Conservation (phyloP, 2,113 vertebrate genomes). For the Diglossa brunneiventris region DNA sequence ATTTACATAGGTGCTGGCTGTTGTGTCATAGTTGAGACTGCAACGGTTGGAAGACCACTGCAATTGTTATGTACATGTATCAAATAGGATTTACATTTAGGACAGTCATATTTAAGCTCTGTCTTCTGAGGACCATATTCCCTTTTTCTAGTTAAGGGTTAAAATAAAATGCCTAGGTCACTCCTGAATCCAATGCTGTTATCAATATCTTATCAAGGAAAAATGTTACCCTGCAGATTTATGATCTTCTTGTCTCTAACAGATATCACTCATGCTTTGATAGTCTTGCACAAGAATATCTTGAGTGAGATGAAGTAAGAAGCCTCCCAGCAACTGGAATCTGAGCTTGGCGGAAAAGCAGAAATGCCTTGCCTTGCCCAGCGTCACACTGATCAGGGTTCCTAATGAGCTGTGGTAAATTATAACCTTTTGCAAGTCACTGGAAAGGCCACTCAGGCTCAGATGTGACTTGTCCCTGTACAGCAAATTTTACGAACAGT, state of each 20-base stretch:
- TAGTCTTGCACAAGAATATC: neutral
- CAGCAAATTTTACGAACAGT: neutral
- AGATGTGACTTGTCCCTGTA: neutral
- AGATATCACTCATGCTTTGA: neutral
- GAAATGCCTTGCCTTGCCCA: neutral
- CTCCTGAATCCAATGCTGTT: neutral
- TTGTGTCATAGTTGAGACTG: neutral
- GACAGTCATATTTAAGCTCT: neutral
- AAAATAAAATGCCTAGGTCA: neutral
- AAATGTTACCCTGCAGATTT: neutral
- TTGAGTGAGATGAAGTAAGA: neutral
- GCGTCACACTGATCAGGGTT: neutral
- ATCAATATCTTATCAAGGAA: neutral
- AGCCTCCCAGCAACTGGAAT: neutral
- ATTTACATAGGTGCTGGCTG: neutral
- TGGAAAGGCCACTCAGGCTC: neutral
- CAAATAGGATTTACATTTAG: neutral
- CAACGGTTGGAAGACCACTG: neutral
- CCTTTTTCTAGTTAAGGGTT: neutral
- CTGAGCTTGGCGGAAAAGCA: conserved; percentile 2
- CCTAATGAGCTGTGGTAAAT: neutral
- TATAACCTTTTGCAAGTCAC: neutral
- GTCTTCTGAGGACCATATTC: neutral
- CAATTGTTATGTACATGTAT: neutral
- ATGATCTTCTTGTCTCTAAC: neutral